Evolutionary conservation across 2,797 vertebrate species (phyloP).

Genomic region (Sebastes taczanowskii): DNA sequence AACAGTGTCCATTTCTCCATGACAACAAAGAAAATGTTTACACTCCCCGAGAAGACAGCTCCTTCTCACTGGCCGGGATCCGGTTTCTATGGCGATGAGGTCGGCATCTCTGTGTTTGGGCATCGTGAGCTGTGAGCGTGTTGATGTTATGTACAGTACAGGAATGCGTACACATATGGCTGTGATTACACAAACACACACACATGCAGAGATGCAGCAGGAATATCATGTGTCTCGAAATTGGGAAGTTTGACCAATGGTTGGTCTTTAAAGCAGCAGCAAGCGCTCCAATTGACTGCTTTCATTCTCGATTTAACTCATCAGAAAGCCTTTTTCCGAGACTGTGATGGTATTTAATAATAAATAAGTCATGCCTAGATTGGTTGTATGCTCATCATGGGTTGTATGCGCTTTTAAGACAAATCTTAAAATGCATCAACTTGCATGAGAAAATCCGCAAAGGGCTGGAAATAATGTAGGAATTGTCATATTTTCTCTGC

Average conservation of each 20-base stretch:
- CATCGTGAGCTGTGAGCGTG: slow-evolving; percentile 61
- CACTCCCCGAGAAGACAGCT: slow-evolving; percentile 59
- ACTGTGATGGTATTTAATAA: neutral
- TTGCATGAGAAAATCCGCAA: neutral
- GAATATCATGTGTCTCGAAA: slow-evolving; percentile 58
- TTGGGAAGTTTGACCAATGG: slow-evolving; percentile 40
- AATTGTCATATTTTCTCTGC: slow-evolving; percentile 7
- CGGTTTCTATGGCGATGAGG: slow-evolving; percentile 77
- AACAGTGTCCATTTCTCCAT: slow-evolving; percentile 74
- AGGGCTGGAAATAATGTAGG: neutral
- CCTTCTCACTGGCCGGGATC: slow-evolving; percentile 65
- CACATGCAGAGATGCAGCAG: slow-evolving; percentile 38
- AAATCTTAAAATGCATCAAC: slow-evolving; percentile 16
- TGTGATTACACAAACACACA: slow-evolving; percentile 67
- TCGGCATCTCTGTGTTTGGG: slow-evolving; percentile 72
- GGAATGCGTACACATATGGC: slow-evolving; percentile 77
- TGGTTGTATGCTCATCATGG: neutral
- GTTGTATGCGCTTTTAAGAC: neutral
- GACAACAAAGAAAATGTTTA: slow-evolving; percentile 83
- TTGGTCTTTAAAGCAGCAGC: neutral
- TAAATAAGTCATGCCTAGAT: neutral
- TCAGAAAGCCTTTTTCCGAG: neutral
- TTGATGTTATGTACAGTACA: slow-evolving; percentile 75
- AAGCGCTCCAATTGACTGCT: slow-evolving; percentile 21
- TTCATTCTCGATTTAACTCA: slow-evolving; percentile 3